Evolutionary conservation across 37 sponge, comb jelly and placozoan species (phyloP).

Genomic region (Theonella swinhoei): DNA sequence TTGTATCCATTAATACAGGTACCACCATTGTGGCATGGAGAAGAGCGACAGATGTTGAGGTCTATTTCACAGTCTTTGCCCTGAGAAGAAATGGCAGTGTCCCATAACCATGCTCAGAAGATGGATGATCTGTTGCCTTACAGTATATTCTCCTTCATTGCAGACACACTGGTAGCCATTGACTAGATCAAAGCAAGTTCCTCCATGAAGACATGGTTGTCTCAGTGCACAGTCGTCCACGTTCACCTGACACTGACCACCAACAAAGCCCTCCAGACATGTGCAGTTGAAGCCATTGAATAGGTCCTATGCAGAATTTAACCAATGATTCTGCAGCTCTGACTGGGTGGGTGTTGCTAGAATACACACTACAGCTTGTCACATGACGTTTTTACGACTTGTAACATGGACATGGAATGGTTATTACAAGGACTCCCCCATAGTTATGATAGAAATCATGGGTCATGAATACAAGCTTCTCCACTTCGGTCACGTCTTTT

Average conservation of each 20-base stretch:
- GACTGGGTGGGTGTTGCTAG: neutral
- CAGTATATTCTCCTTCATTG: slow-evolving; percentile 17
- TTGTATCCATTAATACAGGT: slow-evolving; percentile 10
- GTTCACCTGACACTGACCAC: neutral
- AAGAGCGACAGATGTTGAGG: neutral
- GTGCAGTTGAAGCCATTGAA: slow-evolving; percentile 23
- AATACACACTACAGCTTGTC: neutral
- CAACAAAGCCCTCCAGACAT: slow-evolving; percentile 10
- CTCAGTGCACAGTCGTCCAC: slow-evolving; percentile 18
- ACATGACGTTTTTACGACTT: neutral
- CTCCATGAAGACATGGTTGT: slow-evolving; percentile 7
- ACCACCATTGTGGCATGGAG: slow-evolving; percentile 1
- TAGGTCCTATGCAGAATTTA: neutral
- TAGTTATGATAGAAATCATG: neutral
- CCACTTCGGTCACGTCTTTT: neutral
- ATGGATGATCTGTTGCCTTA: neutral
- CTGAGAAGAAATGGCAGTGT: neutral
- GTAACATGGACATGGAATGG: too few relatives aligned
- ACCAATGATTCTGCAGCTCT: neutral
- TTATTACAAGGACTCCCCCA: too few relatives aligned
- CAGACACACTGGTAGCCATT: slow-evolving; percentile 30
- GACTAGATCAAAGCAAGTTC: slow-evolving; percentile 8
- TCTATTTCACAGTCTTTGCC: neutral
- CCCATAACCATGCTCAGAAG: neutral
- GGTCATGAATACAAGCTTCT: neutral